These are phyloP conservation scores for Thaumetopoea pityocampa DNA, from an alignment of 1,140 invertebrate species.

Conservation along the genomic window DNA sequence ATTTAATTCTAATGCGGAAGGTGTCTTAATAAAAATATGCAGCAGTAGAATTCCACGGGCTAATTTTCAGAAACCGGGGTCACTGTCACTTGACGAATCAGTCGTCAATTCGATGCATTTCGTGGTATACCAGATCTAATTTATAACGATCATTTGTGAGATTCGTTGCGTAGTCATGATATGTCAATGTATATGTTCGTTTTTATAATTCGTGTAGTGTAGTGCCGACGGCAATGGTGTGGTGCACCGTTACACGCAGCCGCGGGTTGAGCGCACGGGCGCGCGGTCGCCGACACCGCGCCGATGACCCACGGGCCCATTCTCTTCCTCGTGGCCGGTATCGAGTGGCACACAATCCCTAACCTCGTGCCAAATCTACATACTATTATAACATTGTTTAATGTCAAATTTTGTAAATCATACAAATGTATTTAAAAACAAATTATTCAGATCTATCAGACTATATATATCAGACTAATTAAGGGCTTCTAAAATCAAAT, in stretches of 20 bases:
- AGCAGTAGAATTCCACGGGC: no score
- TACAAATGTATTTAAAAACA: background rate
- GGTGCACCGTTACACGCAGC: slow-evolving; percentile 64
- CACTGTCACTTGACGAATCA: no score
- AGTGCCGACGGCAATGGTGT: slow-evolving; percentile 35
- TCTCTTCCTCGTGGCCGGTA: background rate
- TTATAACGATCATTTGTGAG: slow-evolving; percentile 13
- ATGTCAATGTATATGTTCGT: background rate
- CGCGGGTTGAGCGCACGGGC: slow-evolving; percentile 62
- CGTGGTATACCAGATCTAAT: no score
- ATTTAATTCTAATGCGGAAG: no score
- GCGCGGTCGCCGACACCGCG: slow-evolving; percentile 63
- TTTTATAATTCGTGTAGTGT: slow-evolving; percentile 24
- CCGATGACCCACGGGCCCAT: slow-evolving; percentile 25
- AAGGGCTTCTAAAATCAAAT: no score
- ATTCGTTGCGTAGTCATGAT: slow-evolving; percentile 12
- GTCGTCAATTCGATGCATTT: no score
- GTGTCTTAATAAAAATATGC: no score
- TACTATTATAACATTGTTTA: no score
- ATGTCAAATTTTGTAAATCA: no score
- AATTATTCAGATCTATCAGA: background rate
- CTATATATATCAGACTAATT: no score
- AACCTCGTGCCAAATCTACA: background rate
- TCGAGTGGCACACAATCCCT: background rate
- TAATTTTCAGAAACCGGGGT: no score